Evolutionary conservation across 2,797 vertebrate genomes (phyloP).

Genomic region (Scyliorhinus canicula): DNA sequence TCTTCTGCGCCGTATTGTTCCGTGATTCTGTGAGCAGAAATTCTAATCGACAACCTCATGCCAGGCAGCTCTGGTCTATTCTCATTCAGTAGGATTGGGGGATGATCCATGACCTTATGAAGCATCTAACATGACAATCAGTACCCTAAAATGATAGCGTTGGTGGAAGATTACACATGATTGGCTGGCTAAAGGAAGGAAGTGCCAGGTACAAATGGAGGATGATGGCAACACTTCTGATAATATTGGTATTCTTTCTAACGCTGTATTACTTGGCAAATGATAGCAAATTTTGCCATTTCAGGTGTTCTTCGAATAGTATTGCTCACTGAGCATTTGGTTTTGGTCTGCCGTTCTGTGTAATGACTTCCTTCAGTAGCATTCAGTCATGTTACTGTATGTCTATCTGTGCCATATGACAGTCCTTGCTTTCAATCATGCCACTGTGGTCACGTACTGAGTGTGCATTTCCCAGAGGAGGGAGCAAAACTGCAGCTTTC

Average conservation of each 20-base stretch:
- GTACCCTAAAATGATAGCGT: background rate
- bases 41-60: background rate
- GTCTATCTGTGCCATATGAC: background rate
- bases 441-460: background rate
- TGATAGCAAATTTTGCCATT: background rate
- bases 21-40: too few species aligned
- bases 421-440: background rate
- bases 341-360: background rate
- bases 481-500: background rate
- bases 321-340: background rate
- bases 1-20: too few species aligned
- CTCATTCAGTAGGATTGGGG: background rate
- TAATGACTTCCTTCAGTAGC: background rate
- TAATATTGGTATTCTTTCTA: background rate
- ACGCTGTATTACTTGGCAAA: background rate
- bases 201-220: background rate
- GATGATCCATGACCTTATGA: background rate
- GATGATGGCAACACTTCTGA: background rate
- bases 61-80: background rate
- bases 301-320: background rate
- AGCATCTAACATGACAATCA: background rate
- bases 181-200: background rate
- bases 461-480: background rate
- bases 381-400: background rate
- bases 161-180: background rate